phyloP scores from a whole-genome alignment of 2,113 vertebrate genomes.

The Sula dactylatra region DNA sequence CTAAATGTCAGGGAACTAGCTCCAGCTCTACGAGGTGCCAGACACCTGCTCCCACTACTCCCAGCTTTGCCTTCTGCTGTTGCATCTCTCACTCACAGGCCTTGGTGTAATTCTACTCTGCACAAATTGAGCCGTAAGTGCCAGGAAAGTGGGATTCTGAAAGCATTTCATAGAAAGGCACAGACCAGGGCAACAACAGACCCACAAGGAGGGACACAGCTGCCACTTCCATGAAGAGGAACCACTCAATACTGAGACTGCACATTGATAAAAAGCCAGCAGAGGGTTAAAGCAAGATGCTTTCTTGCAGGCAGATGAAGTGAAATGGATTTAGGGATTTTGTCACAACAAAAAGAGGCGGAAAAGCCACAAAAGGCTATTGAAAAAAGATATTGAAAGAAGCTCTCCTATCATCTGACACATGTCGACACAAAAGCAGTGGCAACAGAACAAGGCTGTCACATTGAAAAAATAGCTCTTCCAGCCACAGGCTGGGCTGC shows the following conservation, averaged over 20 bases:
- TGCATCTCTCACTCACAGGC: constrained; percentile 17
- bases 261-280: neutral
- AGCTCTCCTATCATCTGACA: constrained; percentile 7
- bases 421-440: neutral
- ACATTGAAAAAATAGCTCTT: neutral
- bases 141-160: constrained; percentile 2
- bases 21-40: constrained; percentile 70
- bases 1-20: constrained; percentile 76
- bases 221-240: neutral
- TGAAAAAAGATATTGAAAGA: neutral
- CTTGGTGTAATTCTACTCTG: constrained; percentile 47
- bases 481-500: neutral
- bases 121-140: neutral
- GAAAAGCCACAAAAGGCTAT: constrained; percentile 1
- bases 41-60: constrained; percentile 74
- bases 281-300: constrained; percentile 14
- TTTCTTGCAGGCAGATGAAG: neutral
- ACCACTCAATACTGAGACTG: neutral
- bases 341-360: neutral
- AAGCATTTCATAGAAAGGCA: constrained; percentile 10
- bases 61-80: constrained; percentile 63
- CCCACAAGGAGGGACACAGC: neutral
- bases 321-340: neutral
- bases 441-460: neutral
- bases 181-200: neutral